Evolutionary conservation across 2,797 vertebrate genomes (phyloP).

Genomic region (Atherinosoma microstoma): DNA sequence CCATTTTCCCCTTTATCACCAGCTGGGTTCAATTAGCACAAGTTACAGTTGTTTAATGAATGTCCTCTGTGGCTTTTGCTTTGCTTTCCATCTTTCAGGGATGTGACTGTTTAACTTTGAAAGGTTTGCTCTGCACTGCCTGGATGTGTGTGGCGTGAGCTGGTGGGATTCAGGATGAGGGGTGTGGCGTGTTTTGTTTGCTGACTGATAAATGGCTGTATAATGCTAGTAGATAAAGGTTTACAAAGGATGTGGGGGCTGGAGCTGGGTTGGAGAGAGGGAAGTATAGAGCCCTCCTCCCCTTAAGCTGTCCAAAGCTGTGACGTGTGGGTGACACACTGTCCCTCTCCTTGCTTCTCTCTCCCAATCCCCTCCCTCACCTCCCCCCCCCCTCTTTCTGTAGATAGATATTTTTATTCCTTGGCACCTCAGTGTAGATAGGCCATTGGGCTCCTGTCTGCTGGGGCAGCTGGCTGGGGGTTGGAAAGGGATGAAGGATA

Average conservation of each 20-base stretch:
- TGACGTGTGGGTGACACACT: slow-evolving; percentile 68
- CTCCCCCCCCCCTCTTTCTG: slow-evolving; percentile 41
- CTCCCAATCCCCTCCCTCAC: slow-evolving; percentile 33
- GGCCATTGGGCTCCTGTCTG: slow-evolving; percentile 77
- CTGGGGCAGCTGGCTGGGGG: slow-evolving; percentile 75
- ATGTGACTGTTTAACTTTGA: slow-evolving; percentile 71
- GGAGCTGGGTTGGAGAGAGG: slow-evolving; percentile 32
- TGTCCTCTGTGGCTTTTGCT: slow-evolving; percentile 80
- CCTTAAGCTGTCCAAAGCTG: slow-evolving; percentile 63
- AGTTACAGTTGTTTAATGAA: slow-evolving; percentile 81
- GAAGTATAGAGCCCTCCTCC: slow-evolving; percentile 28
- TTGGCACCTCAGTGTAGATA: slow-evolving; percentile 72
- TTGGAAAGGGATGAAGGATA: slow-evolving; percentile 78
- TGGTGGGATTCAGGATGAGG: slow-evolving; percentile 54
- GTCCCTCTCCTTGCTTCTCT: slow-evolving; percentile 48
- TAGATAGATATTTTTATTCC: slow-evolving; percentile 78
- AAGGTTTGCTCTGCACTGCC: slow-evolving; percentile 35
- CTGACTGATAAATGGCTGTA: slow-evolving; percentile 72
- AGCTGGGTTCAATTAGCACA: slow-evolving; percentile 78
- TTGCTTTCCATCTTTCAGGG: slow-evolving; percentile 65
- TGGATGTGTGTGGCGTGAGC: slow-evolving; percentile 34
- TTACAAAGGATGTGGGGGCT: slow-evolving; percentile 53
- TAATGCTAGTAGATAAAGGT: slow-evolving; percentile 72
- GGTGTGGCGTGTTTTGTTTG: slow-evolving; percentile 76
- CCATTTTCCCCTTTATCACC: slow-evolving; percentile 68